phyloP scores from a whole-genome alignment of 2,797 vertebrate genomes.

The Sebastes matsubarae region DNA sequence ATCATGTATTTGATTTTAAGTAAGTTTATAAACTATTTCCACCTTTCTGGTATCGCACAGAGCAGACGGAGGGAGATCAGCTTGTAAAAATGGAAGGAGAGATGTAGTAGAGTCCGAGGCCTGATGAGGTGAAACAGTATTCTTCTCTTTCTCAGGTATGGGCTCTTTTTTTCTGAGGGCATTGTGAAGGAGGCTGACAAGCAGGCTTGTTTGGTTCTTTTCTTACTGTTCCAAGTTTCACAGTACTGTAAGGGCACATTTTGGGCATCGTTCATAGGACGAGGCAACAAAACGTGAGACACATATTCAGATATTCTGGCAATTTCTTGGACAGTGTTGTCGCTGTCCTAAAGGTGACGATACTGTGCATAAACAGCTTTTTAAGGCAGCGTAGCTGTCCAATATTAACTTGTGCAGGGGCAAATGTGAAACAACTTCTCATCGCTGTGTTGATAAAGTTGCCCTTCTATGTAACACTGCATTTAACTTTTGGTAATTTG shows the following conservation, averaged over 20 bases:
- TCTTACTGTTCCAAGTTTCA: slow-evolving; percentile 43
- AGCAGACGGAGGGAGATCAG: slow-evolving; percentile 2
- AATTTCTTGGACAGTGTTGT: slow-evolving; percentile 16
- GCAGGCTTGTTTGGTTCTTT: slow-evolving; percentile 72
- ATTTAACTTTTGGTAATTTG: neutral
- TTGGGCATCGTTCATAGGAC: neutral
- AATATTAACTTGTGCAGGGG: neutral
- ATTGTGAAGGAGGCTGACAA: slow-evolving; percentile 61
- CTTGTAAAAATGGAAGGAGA: neutral
- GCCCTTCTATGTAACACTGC: neutral
- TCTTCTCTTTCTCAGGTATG: slow-evolving; percentile 19
- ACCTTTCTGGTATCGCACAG: neutral
- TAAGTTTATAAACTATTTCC: neutral
- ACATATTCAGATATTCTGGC: neutral
- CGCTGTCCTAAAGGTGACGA: slow-evolving; percentile 1
- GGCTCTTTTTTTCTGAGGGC: slow-evolving; percentile 9
- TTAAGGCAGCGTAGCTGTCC: neutral
- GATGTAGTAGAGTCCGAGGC: neutral
- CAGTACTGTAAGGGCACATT: slow-evolving; percentile 68
- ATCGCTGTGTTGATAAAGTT: neutral
- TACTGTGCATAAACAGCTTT: neutral
- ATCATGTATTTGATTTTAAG: neutral
- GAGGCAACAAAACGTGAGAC: neutral
- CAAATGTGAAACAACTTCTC: neutral
- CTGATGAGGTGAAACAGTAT: neutral